Evolutionary conservation across 1,140 invertebrate species (phyloP).

Genomic region (Brachionus rotundiformis): DNA sequence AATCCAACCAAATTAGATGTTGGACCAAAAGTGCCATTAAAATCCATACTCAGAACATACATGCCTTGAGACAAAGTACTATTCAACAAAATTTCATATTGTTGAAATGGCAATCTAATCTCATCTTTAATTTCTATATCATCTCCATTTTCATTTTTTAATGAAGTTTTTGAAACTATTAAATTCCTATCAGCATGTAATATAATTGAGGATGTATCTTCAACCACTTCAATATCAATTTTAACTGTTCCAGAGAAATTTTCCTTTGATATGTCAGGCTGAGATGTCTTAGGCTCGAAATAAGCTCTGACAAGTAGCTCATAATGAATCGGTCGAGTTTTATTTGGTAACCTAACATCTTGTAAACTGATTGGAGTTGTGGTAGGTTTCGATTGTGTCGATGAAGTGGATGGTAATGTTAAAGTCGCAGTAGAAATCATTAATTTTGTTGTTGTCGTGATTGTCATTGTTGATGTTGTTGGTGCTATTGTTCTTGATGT

Average conservation of each 20-base stretch:
- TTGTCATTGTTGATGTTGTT: not conserved
- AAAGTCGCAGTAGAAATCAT: not conserved
- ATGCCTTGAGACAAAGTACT: not conserved
- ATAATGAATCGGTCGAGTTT: conserved; percentile 1
- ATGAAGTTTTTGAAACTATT: not conserved
- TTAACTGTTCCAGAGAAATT: not conserved
- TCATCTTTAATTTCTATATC: not conserved
- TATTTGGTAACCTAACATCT: conserved; percentile 28
- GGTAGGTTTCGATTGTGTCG: not conserved
- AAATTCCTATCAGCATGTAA: conserved; percentile 17
- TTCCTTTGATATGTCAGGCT: conserved; percentile 15
- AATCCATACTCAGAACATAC: conserved; percentile 22
- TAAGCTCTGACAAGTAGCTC: conserved; percentile 21
- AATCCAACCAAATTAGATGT: conserved; percentile 22
- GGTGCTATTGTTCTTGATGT: not conserved
- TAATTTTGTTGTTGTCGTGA: too few relatives aligned
- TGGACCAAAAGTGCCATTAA: conserved; percentile 24
- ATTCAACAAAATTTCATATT: conserved; percentile 1
- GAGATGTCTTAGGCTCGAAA: conserved; percentile 21
- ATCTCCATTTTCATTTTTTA: not conserved
- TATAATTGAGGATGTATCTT: not conserved
- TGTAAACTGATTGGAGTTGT: not conserved
- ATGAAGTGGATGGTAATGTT: conserved; percentile 10
- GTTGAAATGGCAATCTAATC: conserved; percentile 19
- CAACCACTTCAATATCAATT: not conserved